Conservation (phyloP, 2,797 vertebrate genomes). For the Morus bassanus region DNA sequence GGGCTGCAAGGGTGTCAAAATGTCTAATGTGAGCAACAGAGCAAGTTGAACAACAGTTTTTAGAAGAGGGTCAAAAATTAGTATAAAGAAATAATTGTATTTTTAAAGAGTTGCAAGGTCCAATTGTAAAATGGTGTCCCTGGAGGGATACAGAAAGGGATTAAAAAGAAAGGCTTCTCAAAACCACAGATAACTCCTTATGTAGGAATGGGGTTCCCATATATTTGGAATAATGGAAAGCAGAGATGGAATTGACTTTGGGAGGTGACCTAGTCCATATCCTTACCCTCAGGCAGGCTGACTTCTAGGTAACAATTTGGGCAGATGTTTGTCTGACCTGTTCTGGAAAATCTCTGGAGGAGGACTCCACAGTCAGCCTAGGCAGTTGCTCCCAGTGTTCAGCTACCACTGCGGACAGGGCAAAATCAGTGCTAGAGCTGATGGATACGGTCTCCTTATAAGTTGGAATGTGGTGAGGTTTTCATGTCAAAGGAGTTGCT, state of each 20-base stretch:
- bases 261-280: background rate
- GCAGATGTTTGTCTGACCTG: background rate
- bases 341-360: background rate
- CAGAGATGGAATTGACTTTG: background rate
- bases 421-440: background rate
- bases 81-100: background rate
- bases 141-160: background rate
- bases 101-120: background rate
- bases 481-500: background rate
- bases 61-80: accelerated
- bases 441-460: background rate
- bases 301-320: background rate
- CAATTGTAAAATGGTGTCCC: background rate
- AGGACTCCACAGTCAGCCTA: background rate
- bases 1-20: background rate
- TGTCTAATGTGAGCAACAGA: background rate
- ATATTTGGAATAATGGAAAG: background rate
- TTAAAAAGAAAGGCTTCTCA: background rate
- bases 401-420: background rate
- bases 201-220: accelerated
- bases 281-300: background rate
- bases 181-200: background rate
- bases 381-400: background rate
- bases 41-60: background rate
- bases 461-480: background rate